These are phyloP conservation scores for Odocoileus virginianus DNA, from an alignment of 2,113 vertebrate genomes.

Conservation along the genomic window DNA sequence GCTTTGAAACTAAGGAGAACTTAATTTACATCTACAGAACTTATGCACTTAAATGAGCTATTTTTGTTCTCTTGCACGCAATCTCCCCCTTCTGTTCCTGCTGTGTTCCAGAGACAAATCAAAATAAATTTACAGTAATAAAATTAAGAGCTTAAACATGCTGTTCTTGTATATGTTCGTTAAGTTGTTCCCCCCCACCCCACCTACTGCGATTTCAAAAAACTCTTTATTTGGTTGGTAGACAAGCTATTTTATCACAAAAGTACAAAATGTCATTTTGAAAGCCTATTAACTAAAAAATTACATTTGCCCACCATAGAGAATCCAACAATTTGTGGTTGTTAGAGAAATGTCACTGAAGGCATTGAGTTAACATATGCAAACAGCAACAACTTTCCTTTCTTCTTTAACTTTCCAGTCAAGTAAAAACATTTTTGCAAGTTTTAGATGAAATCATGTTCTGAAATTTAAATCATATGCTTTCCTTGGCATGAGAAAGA, in stretches of 20 bases:
- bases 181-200: not conserved
- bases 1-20: constrained; percentile 43
- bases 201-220: constrained; percentile 29
- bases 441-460: constrained; percentile 42
- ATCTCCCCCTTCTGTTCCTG: constrained; percentile 48
- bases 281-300: not conserved
- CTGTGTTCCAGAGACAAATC: constrained; percentile 71
- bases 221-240: not conserved
- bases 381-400: not conserved
- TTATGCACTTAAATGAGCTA: constrained; percentile 54
- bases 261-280: not conserved
- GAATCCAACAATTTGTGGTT: not conserved
- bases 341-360: constrained; percentile 10
- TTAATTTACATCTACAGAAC: constrained; percentile 60
- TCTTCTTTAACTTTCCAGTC: not conserved
- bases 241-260: constrained; percentile 30
- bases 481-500: not conserved
- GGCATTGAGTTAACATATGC: constrained; percentile 1
- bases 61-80: constrained; percentile 58
- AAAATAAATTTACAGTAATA: constrained; percentile 78
- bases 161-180: constrained; percentile 49
- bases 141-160: constrained; percentile 74
- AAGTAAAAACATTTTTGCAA: constrained; percentile 37
- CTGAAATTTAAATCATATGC: constrained; percentile 42
- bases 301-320: not conserved